Evolutionary conservation across 2,113 vertebrate genomes (phyloP), one percentile per base, ranked within the genome.

Genomic region (Elephantulus edwardii): DNA sequence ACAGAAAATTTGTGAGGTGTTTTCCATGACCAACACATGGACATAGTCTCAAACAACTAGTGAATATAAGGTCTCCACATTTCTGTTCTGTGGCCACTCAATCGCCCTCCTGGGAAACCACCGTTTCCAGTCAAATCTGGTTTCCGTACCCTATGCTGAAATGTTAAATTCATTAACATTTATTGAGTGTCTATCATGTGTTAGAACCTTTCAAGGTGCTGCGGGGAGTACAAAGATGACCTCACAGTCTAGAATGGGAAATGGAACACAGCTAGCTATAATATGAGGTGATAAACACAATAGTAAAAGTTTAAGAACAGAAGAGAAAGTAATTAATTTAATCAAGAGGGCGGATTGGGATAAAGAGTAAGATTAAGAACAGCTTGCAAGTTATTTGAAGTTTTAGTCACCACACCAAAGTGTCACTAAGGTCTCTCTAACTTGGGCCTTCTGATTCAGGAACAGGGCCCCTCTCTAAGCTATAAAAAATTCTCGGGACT

Each of bases 101-200:
- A 50, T 58, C 54, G 75, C 30, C 38, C 46, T 48, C 54, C 12
- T 19, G 92, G 70, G 48, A 92, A 92, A 76, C 35, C 44, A 87
- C 54, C 30, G 8, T 56, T 58, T 58, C n/a, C 11, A 80, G 19
- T 42, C 26, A 93, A 74, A 54, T 50, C 83, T 93, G 77, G 83
- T 86, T 95, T 91, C 60, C 80, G 80, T 84, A 35, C 64, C 86
- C 81, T 56, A 77, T 46, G 52, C 46, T 54, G 52, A 95, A 91
- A 90, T 85, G 66, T 58, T 90, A 83, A 91, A 85, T 86, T 93
- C 75, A 88, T 94, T 91, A 95, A 93, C 62, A 74, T 75, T 91
- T 94, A 92, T 8, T 68, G 68, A 82, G 70, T 91, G 64, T 58
- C 86, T 82, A 91, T 80, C 76, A 68, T 19, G 50, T 81, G 48